Percentiles rank a stretch among this genome's conserved stretches.
These are phyloP conservation scores for Tetraodon nigroviridis DNA, from an alignment of 2,113 vertebrate genomes.

Conservation along the genomic window DNA sequence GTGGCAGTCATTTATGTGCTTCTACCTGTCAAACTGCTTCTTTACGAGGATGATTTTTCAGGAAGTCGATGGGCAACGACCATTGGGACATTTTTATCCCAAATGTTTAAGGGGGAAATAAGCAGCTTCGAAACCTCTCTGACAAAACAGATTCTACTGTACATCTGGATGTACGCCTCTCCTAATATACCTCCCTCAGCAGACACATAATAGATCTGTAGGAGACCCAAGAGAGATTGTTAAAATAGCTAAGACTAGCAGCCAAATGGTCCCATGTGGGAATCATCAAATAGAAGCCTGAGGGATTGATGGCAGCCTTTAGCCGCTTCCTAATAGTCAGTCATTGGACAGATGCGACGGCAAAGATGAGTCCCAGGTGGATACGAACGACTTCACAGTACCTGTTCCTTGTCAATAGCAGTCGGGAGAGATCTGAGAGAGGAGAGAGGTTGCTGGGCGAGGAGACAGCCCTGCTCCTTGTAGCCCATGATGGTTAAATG, in stretches of 20 bases:
- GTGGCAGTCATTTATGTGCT: not conserved
- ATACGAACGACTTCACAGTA: slow-evolving; percentile 40
- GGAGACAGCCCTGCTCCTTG: slow-evolving; percentile 20
- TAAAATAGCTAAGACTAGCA: slow-evolving; percentile 58
- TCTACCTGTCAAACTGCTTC: slow-evolving; percentile 15
- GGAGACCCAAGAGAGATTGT: slow-evolving; percentile 61
- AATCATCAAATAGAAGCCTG: slow-evolving; percentile 59
- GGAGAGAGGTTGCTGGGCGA: slow-evolving; percentile 23
- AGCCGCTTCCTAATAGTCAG: slow-evolving; percentile 54
- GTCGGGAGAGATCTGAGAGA: slow-evolving; percentile 20
- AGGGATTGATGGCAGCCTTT: slow-evolving; percentile 61
- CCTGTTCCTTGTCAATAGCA: slow-evolving; percentile 51
- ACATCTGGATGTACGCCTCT: slow-evolving; percentile 17
- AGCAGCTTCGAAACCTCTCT: slow-evolving; percentile 8
- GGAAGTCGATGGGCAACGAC: slow-evolving; percentile 15
- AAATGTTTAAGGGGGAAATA: not conserved
- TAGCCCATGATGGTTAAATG: slow-evolving; percentile 42
- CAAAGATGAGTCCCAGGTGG: slow-evolving; percentile 57
- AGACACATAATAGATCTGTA: slow-evolving; percentile 46
- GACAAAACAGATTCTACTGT: slow-evolving; percentile 14
- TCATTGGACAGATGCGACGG: slow-evolving; percentile 50
- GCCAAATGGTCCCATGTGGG: slow-evolving; percentile 49
- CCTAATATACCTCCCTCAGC: slow-evolving; percentile 36
- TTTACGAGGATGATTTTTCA: slow-evolving; percentile 8
- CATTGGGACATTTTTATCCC: slow-evolving; percentile 1